Conservation (phyloP, 2,113 vertebrate species). For the Sylvilagus bachmani region DNA sequence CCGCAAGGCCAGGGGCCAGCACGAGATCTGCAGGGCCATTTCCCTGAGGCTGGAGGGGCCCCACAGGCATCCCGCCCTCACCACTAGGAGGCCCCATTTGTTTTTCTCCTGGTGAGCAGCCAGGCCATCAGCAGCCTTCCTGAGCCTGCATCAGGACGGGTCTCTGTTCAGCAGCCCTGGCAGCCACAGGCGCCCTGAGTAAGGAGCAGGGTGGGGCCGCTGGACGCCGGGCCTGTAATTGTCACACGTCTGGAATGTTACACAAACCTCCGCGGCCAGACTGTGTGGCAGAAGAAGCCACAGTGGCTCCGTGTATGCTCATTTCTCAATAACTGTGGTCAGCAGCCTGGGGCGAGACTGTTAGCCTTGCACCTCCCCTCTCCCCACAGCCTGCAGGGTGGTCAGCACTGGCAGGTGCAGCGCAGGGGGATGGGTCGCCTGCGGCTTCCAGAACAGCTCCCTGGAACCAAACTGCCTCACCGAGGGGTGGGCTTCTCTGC, state of each 20-base stretch:
- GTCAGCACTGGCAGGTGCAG: not conserved
- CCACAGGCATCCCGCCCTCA: not conserved
- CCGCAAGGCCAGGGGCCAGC: not conserved
- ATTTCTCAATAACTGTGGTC: slow-evolving; percentile 26
- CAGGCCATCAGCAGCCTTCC: not conserved
- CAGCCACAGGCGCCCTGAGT: not conserved
- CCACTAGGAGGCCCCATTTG: not conserved
- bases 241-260: slow-evolving; percentile 38
- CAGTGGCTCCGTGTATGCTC: not conserved
- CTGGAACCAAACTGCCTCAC: not conserved
- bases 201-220: not conserved
- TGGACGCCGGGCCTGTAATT: not conserved
- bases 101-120: not conserved
- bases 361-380: not conserved
- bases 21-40: not conserved
- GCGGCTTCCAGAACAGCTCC: not conserved
- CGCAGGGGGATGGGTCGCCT: not conserved
- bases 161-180: not conserved
- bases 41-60: not conserved
- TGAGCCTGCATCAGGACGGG: not conserved
- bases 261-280: not conserved
- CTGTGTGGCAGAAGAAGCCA: not conserved
- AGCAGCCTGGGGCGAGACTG: not conserved
- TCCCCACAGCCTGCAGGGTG: not conserved
- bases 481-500: rapidly evolving